Conservation (phyloP, 1,140 invertebrate species). For the Rhagoletis zephyria region DNA sequence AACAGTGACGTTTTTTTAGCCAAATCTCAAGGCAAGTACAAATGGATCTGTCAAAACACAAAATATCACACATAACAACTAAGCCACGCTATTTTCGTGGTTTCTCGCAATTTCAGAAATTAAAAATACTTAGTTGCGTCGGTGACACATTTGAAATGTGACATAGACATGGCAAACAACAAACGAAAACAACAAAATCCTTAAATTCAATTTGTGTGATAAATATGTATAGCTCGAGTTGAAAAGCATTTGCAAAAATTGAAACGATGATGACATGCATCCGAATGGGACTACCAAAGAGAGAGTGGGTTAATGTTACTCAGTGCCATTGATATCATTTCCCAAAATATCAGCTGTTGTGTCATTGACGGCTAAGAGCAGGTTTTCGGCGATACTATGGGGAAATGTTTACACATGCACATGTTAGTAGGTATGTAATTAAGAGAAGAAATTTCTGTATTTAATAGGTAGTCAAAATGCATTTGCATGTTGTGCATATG, state of each 20-base stretch:
- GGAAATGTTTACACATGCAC: no score
- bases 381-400: background rate
- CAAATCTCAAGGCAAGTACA: background rate
- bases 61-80: background rate
- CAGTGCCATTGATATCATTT: slow-evolving; percentile 28
- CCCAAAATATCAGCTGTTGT: background rate
- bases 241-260: background rate
- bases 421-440: no score
- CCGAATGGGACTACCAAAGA: background rate
- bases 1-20: background rate
- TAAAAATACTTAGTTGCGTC: background rate
- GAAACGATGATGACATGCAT: background rate
- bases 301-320: slow-evolving; percentile 14
- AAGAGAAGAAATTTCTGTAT: no score
- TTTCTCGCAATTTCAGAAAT: background rate
- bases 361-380: background rate
- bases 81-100: background rate
- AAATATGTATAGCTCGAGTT: background rate
- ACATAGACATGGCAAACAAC: background rate
- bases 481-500: no score
- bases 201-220: background rate
- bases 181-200: background rate
- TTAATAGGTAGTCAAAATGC: no score
- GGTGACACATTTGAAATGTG: background rate
- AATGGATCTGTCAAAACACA: background rate